Conservation (phyloP, 1,140 invertebrate genomes). For the Ctenoplectra terminalis region DNA sequence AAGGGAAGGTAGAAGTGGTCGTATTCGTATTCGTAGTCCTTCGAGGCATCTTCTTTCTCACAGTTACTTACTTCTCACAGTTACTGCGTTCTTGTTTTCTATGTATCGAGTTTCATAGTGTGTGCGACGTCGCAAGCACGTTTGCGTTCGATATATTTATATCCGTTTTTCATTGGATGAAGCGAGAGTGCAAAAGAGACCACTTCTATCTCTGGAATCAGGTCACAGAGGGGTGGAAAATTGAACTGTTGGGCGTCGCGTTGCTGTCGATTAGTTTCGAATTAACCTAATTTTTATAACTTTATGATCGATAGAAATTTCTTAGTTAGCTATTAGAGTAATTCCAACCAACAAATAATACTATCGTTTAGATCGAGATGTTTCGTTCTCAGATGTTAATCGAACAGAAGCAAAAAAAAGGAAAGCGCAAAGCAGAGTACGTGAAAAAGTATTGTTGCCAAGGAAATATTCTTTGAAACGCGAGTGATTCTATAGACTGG, state of each 20-base stretch:
- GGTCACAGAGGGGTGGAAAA: constrained; percentile 48
- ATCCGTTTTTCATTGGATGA: constrained; percentile 27
- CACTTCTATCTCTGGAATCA: constrained; percentile 25
- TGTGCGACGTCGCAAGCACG: constrained; percentile 15
- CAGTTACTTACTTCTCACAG: not conserved
- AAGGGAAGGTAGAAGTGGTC: not conserved
- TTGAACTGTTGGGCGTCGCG: constrained; percentile 16
- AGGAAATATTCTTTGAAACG: not conserved
- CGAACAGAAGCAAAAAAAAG: not conserved
- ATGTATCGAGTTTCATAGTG: constrained; percentile 14
- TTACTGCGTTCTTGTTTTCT: too few relatives aligned
- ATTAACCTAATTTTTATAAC: not conserved
- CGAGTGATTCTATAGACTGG: constrained; percentile 35
- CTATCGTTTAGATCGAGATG: not conserved
- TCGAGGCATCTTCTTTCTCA: constrained; percentile 29
- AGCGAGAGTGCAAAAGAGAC: not conserved
- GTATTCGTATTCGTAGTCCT: constrained; percentile 42
- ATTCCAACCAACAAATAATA: not conserved
- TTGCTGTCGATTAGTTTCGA: not conserved
- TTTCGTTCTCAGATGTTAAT: not conserved
- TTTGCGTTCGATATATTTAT: constrained; percentile 57
- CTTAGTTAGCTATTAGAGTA: not conserved
- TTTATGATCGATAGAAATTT: not conserved
- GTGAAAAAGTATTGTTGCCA: not conserved
- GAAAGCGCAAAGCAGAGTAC: not conserved